Evolutionary conservation across 2,797 vertebrate species (phyloP).

Genomic region (Hapalemur alaotrensis): DNA sequence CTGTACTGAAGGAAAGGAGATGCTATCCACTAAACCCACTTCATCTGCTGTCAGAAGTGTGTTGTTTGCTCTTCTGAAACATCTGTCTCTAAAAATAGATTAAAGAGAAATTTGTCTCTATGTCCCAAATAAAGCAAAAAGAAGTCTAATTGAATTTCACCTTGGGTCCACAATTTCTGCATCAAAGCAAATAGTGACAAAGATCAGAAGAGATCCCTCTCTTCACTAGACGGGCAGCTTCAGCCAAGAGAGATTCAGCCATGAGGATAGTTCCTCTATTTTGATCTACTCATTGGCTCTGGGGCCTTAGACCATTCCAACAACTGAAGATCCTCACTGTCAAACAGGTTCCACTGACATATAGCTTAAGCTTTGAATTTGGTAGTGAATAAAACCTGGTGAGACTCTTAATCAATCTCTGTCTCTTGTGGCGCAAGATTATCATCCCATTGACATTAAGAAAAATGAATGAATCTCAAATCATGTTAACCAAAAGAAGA

Average conservation of each 20-base stretch:
- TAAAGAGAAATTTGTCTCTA: neutral
- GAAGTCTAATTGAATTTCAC: neutral
- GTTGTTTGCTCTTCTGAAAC: neutral
- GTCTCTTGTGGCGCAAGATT: neutral
- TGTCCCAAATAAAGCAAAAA: neutral
- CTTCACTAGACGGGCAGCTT: neutral
- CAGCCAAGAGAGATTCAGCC: neutral
- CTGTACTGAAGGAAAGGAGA: neutral
- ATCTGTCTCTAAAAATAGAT: neutral
- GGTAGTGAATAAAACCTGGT: neutral
- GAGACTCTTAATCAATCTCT: neutral
- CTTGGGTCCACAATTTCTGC: neutral
- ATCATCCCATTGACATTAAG: neutral
- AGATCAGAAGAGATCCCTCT: neutral
- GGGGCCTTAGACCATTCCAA: neutral
- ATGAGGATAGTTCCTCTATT: neutral
- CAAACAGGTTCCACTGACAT: neutral
- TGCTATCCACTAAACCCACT: neutral
- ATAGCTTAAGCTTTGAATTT: neutral
- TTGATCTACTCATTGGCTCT: neutral
- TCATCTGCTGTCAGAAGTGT: neutral
- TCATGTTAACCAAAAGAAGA: too few species aligned
- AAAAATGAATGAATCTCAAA: neutral
- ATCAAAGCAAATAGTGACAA: neutral
- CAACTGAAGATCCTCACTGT: neutral